phyloP scores from a whole-genome alignment of 2,888 invertebrate genomes.

The Chymomyza fuscimana region DNA sequence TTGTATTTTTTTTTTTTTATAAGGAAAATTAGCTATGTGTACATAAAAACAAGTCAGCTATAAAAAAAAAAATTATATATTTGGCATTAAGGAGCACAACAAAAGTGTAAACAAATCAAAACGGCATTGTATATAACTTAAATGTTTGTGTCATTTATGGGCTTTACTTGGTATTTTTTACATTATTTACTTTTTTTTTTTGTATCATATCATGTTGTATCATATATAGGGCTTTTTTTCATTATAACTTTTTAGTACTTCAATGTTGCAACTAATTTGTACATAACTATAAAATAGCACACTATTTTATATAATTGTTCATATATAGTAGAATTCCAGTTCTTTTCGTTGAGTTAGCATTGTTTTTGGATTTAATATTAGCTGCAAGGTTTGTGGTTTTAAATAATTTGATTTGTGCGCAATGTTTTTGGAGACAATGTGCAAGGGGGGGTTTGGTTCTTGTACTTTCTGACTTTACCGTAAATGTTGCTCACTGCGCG shows the following conservation, averaged over 20 bases:
- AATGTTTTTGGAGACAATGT: constrained; percentile 52
- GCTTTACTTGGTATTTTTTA: constrained; percentile 45
- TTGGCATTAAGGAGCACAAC: constrained; percentile 49
- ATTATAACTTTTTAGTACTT: constrained; percentile 52
- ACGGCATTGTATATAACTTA: constrained; percentile 19
- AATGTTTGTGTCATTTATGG: constrained; percentile 21
- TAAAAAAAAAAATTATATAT: constrained; percentile 47
- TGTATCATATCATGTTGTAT: neutral
- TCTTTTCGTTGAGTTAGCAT: constrained; percentile 44
- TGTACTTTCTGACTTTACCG: constrained; percentile 20
- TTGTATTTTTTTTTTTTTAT: constrained; percentile 21
- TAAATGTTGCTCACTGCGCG: constrained; percentile 2
- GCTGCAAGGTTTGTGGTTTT: constrained; percentile 37
- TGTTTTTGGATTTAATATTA: constrained; percentile 13
- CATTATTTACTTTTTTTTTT: constrained; percentile 18
- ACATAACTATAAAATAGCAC: neutral
- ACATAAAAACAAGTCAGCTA: constrained; percentile 57
- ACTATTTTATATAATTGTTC: constrained; percentile 1
- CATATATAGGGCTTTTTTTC: neutral
- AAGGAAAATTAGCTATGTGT: constrained; percentile 20
- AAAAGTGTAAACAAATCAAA: constrained; percentile 60
- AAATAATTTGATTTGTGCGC: constrained; percentile 30
- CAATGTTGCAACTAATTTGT: constrained; percentile 72
- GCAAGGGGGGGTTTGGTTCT: constrained; percentile 18
- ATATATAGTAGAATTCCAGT: constrained; percentile 58